These are phyloP conservation scores for Drosophila antonietae DNA, from an alignment of 2,888 invertebrate species.

Conservation along the genomic window DNA sequence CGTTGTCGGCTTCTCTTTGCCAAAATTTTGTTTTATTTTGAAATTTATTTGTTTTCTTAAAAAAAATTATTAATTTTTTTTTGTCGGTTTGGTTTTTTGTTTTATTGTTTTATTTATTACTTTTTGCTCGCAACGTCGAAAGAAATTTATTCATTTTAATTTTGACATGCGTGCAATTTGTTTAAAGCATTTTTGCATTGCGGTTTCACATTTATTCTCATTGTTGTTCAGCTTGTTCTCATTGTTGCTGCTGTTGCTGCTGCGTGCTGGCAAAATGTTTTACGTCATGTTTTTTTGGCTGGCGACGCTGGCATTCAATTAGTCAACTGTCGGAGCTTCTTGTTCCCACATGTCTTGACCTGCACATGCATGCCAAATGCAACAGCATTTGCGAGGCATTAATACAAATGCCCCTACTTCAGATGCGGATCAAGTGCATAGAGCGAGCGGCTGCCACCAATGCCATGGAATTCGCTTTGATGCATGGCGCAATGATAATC, in stretches of 20 bases:
- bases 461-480: slow-evolving; percentile 31
- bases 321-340: slow-evolving; percentile 41
- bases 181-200: slow-evolving; percentile 62
- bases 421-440: slow-evolving; percentile 11
- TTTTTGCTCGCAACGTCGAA: slow-evolving; percentile 34
- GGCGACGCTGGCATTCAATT: slow-evolving; percentile 51
- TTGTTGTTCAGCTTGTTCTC: slow-evolving; percentile 39
- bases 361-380: slow-evolving; percentile 18
- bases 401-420: slow-evolving; percentile 14
- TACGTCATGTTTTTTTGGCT: slow-evolving; percentile 68
- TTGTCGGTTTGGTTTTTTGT: slow-evolving; percentile 11
- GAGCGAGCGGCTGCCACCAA: background rate
- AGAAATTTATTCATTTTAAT: slow-evolving; percentile 73
- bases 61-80: background rate
- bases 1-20: slow-evolving; percentile 51
- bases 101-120: slow-evolving; percentile 15
- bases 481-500: slow-evolving; percentile 28
- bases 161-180: slow-evolving; percentile 75
- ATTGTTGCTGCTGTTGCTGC: slow-evolving; percentile 3
- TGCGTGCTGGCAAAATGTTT: slow-evolving; percentile 55
- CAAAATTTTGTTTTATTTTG: slow-evolving; percentile 22
- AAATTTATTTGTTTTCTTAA: slow-evolving; percentile 21
- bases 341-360: slow-evolving; percentile 22
- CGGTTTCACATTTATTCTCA: slow-evolving; percentile 50
- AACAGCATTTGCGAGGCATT: slow-evolving; percentile 17